Percentiles rank a stretch among this genome's conserved stretches.
Conservation (phyloP, 2,797 vertebrate species). For the Periparus ater region DNA sequence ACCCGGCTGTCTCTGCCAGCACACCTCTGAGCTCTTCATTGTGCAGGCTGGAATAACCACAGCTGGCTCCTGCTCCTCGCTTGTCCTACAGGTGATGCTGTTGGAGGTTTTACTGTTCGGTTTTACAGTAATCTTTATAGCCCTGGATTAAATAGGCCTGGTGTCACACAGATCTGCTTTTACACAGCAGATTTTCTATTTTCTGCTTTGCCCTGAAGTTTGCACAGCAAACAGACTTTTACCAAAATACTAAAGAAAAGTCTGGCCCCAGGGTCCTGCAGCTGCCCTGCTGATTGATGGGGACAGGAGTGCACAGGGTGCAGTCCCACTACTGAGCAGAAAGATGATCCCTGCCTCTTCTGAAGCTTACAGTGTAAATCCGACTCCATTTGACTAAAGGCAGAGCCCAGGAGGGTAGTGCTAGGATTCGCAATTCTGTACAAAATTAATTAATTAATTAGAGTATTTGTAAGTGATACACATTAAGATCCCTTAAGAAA, state of each 20-base stretch:
- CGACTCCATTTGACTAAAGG: background rate
- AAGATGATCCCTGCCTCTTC: background rate
- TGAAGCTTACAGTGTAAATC: background rate
- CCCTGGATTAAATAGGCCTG: background rate
- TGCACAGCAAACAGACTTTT: background rate
- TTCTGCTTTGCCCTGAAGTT: background rate
- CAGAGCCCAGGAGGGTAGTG: background rate
- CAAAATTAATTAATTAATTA: slow-evolving; percentile 17
- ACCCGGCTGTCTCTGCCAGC: background rate
- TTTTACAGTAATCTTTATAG: background rate
- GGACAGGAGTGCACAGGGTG: background rate
- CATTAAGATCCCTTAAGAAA: background rate
- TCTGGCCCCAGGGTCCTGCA: background rate
- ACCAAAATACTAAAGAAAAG: background rate
- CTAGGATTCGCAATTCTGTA: background rate
- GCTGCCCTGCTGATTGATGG: background rate
- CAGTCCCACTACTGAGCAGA: background rate
- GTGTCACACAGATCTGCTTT: background rate
- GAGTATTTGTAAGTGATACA: background rate
- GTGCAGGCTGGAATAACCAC: fast-evolving
- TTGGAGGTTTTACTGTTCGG: background rate
- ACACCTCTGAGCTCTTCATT: background rate
- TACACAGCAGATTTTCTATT: background rate
- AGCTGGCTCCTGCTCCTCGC: background rate
- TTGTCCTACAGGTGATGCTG: background rate